Evolutionary conservation across 2,888 invertebrate genomes (phyloP).

Genomic region (Rhimphoctona megacephalus): DNA sequence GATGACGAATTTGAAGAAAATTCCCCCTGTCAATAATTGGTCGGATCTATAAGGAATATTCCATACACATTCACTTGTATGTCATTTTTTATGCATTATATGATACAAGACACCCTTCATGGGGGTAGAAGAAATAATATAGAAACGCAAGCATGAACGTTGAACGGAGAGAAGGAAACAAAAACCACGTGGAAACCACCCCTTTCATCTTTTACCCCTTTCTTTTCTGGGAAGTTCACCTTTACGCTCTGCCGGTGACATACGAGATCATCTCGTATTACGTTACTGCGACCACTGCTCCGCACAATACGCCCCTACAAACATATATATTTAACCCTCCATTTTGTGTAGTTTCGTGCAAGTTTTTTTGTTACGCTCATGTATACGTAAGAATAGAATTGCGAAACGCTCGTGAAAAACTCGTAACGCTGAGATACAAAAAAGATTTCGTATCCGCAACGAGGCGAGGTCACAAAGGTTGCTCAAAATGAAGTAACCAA

Average conservation of each 20-base stretch:
- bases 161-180: conserved; percentile 41
- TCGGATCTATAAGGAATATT: neutral
- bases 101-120: neutral
- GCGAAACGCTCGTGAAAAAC: conserved; percentile 6
- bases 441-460: conserved; percentile 19
- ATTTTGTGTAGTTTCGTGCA: neutral
- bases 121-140: conserved; percentile 18
- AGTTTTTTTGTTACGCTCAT: conserved; percentile 1
- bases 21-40: neutral
- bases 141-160: conserved; percentile 13
- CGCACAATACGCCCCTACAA: conserved; percentile 60
- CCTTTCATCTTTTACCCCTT: conserved; percentile 36
- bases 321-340: neutral
- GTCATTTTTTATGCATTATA: conserved; percentile 6
- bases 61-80: conserved; percentile 1
- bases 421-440: conserved; percentile 4
- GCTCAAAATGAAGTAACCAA: neutral
- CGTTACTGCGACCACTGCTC: conserved; percentile 43
- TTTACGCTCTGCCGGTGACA: conserved; percentile 48
- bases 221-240: conserved; percentile 24
- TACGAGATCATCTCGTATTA: conserved; percentile 61
- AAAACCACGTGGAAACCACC: conserved; percentile 57
- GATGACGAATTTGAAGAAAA: neutral
- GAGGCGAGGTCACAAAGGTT: neutral
- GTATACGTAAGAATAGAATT: neutral